These are phyloP conservation scores for Barbus barbus DNA, from an alignment of 2,113 vertebrate species.

Conservation along the genomic window DNA sequence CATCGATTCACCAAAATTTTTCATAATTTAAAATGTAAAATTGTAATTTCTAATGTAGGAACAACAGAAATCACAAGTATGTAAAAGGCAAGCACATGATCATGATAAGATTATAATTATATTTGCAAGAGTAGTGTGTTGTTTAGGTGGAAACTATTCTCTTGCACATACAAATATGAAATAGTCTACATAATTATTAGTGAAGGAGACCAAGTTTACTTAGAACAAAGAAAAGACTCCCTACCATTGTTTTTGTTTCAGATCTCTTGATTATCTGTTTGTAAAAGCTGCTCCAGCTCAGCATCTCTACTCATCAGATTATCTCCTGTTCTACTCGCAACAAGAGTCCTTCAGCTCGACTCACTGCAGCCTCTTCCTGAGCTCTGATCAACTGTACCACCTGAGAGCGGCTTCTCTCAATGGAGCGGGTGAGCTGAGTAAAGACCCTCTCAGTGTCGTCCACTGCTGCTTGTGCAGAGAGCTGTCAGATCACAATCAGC, in stretches of 20 bases:
- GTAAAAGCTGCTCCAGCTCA: slow-evolving; percentile 45
- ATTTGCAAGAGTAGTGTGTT: too few relatives aligned
- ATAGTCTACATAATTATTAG: too few relatives aligned
- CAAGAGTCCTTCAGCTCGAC: slow-evolving; percentile 35
- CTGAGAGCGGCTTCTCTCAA: slow-evolving; percentile 48
- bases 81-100: too few relatives aligned
- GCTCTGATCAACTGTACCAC: slow-evolving; percentile 19
- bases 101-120: too few relatives aligned
- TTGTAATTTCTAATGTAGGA: too few relatives aligned
- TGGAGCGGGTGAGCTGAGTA: slow-evolving; percentile 38
- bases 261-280: slow-evolving; percentile 3
- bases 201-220: too few relatives aligned
- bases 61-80: too few relatives aligned
- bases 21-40: too few relatives aligned
- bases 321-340: slow-evolving; percentile 45
- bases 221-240: too few relatives aligned
- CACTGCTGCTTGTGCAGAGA: slow-evolving; percentile 43
- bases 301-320: slow-evolving; percentile 41
- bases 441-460: slow-evolving; percentile 48
- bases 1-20: too few relatives aligned
- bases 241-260: background rate
- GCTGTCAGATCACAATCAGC: slow-evolving; percentile 13
- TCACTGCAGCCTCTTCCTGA: slow-evolving; percentile 33
- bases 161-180: too few relatives aligned
- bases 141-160: too few relatives aligned